Evolutionary conservation across 2,888 invertebrate genomes (phyloP).

Genomic region (Drosophila niveifrons): DNA sequence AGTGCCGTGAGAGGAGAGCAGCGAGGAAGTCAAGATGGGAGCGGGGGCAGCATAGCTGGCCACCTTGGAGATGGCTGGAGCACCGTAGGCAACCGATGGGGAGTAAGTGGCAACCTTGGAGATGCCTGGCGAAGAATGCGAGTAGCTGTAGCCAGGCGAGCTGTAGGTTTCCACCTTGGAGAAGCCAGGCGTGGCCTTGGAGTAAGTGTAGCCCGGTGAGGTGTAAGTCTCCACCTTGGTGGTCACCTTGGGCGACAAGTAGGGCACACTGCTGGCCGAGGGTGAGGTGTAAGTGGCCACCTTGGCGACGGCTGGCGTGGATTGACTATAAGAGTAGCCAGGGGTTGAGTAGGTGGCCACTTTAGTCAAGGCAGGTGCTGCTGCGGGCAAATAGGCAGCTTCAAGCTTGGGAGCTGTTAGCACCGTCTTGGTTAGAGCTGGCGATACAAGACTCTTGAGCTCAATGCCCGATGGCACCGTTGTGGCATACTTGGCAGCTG

Average conservation of each 20-base stretch:
- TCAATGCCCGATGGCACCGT: conserved; percentile 86
- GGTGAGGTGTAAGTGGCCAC: conserved; percentile 67
- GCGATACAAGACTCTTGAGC: conserved; percentile 87
- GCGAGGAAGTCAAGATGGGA: conserved; percentile 54
- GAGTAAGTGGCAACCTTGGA: conserved; percentile 80
- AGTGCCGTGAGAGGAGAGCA: conserved; percentile 54
- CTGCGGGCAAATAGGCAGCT: conserved; percentile 44
- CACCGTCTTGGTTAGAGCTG: conserved; percentile 76
- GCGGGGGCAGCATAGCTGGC: conserved; percentile 52
- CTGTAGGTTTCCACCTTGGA: conserved; percentile 76
- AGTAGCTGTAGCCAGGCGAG: conserved; percentile 70
- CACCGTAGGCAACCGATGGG: conserved; percentile 69
- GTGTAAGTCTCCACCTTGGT: conserved; percentile 83
- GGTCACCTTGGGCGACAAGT: conserved; percentile 80
- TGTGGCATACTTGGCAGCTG: conserved; percentile 83
- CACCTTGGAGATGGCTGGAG: conserved; percentile 66
- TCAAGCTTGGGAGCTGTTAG: conserved; percentile 50
- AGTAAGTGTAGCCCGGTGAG: conserved; percentile 86
- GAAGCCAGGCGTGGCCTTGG: conserved; percentile 76
- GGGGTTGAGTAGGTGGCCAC: conserved; percentile 74
- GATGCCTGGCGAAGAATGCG: conserved; percentile 52
- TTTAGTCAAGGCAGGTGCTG: conserved; percentile 52
- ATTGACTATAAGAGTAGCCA: conserved; percentile 75
- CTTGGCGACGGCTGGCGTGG: conserved; percentile 71
- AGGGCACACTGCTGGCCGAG: conserved; percentile 45